A percentile compares a stretch with the other conserved stretches of the same genome.
phyloP scores from a whole-genome alignment of 2,888 invertebrate species.

The Cheilosia pagana region DNA sequence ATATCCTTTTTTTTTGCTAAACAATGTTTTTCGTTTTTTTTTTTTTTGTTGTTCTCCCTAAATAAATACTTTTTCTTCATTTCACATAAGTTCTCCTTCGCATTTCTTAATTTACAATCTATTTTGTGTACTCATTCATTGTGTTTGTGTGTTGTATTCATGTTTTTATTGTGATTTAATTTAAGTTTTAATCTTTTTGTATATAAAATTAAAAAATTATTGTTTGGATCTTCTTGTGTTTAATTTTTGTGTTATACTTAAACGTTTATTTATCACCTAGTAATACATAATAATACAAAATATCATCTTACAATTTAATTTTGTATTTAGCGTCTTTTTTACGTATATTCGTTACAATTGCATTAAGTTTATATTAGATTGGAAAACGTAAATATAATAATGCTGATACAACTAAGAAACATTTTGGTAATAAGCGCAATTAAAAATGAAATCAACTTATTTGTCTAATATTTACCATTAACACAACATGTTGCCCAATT shows the following conservation, averaged over 20 bases:
- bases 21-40: constrained; percentile 27
- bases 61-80: constrained; percentile 50
- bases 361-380: constrained; percentile 55
- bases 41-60: constrained; percentile 27
- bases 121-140: constrained; percentile 72
- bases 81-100: constrained; percentile 1
- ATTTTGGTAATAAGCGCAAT: constrained; percentile 55
- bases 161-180: constrained; percentile 43
- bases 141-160: constrained; percentile 58
- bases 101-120: constrained; percentile 67
- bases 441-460: constrained; percentile 48
- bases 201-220: constrained; percentile 74
- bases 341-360: constrained; percentile 75
- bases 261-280: constrained; percentile 64
- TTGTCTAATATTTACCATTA: constrained; percentile 62
- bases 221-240: constrained; percentile 49
- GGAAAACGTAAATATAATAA: constrained; percentile 4
- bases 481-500: constrained; percentile 55
- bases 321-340: constrained; percentile 69
- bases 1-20: constrained; percentile 56
- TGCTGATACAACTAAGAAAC: constrained; percentile 24
- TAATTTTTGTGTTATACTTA: constrained; percentile 45
- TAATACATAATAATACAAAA: constrained; percentile 62
- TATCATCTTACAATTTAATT: constrained; percentile 60
- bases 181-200: constrained; percentile 32